Conservation (phyloP, 2,113 vertebrate species). For the Damaliscus lunatus region DNA sequence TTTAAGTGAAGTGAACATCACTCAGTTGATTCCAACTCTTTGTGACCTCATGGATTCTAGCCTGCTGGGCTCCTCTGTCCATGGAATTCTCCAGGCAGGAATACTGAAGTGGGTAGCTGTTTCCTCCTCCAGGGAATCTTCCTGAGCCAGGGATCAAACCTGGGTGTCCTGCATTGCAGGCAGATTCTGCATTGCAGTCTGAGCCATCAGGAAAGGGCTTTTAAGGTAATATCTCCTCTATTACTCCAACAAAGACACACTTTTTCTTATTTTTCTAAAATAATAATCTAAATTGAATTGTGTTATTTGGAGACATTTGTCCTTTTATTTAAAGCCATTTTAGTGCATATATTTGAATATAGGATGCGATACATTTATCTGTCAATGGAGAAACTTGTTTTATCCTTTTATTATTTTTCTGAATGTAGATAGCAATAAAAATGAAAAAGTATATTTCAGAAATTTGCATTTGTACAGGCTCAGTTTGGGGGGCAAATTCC, state of each 20-base stretch:
- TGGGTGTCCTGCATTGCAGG: not conserved
- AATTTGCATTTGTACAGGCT: not conserved
- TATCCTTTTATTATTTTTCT: slow-evolving; percentile 6
- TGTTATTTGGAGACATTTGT: slow-evolving; percentile 1
- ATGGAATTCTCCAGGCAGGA: not conserved
- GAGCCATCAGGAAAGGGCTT: not conserved
- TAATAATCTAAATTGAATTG: not conserved
- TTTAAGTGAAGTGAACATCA: not conserved
- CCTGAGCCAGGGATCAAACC: not conserved
- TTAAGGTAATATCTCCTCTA: not conserved
- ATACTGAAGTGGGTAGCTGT: not conserved
- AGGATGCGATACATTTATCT: not conserved
- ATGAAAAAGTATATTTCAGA: not conserved
- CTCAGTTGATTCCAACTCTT: not conserved
- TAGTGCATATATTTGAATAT: not conserved
- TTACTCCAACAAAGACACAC: not conserved
- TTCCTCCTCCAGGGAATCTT: not conserved
- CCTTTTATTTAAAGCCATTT: not conserved
- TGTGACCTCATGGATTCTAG: not conserved
- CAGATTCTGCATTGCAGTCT: not conserved
- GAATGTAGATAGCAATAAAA: not conserved
- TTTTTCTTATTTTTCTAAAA: not conserved
- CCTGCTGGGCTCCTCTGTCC: not conserved
- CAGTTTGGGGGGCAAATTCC: not conserved
- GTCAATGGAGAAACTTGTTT: not conserved